phyloP scores from a whole-genome alignment of 2,888 invertebrate genomes.

The Diogma glabrata region DNA sequence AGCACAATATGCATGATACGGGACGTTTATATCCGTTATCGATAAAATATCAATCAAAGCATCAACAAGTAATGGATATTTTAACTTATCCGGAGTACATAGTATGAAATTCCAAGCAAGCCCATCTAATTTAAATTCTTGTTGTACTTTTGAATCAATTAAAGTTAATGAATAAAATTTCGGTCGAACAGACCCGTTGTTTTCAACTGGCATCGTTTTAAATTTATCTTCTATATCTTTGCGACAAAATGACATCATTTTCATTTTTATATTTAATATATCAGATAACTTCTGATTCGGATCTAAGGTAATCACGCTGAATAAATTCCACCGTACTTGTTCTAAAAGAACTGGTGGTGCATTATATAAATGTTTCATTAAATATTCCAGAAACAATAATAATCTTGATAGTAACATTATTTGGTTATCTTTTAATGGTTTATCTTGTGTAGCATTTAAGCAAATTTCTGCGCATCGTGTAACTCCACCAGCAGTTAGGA shows the following conservation, averaged over 20 bases:
- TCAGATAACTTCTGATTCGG: conserved; percentile 42
- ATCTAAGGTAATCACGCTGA: conserved; percentile 48
- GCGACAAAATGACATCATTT: conserved; percentile 55
- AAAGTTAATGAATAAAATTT: conserved; percentile 83
- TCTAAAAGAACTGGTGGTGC: conserved; percentile 76
- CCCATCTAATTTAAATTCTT: conserved; percentile 86
- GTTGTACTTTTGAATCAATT: conserved; percentile 50
- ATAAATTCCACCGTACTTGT: conserved; percentile 79
- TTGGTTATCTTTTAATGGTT: conserved; percentile 44
- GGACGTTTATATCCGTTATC: conserved; percentile 57
- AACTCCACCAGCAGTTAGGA: conserved; percentile 67
- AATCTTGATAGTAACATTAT: conserved; percentile 72
- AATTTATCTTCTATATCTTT: conserved; percentile 67
- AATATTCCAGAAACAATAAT: conserved; percentile 79
- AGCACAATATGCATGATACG: conserved; percentile 60
- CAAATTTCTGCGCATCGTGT: conserved; percentile 55
- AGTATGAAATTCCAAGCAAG: conserved; percentile 88
- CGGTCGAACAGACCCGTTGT: conserved; percentile 59
- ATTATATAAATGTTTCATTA: conserved; percentile 91
- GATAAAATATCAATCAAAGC: conserved; percentile 73
- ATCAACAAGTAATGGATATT: conserved; percentile 77
- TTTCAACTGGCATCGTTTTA: conserved; percentile 42
- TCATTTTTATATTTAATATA: conserved; percentile 39
- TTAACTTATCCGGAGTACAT: conserved; percentile 82
- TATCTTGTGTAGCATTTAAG: conserved; percentile 28